Conservation (phyloP, 2,888 invertebrate species). For the Scrobipalpa costella region DNA sequence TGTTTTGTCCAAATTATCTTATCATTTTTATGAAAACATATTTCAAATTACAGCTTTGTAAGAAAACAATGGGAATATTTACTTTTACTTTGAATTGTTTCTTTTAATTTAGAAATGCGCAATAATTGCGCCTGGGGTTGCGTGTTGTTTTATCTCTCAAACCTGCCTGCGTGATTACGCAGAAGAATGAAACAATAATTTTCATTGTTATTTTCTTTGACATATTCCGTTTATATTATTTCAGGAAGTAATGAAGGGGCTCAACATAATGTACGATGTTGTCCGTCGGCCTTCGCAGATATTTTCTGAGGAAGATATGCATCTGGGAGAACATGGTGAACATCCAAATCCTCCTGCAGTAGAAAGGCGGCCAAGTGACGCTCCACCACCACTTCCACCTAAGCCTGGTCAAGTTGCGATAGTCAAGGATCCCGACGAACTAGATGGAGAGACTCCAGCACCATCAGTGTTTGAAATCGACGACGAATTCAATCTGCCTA, state of each 20-base stretch:
- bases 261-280: conserved; percentile 90
- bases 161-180: conserved; percentile 35
- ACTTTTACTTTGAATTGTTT: conserved; percentile 36
- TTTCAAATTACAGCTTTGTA: neutral
- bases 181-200: conserved; percentile 10
- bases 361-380: conserved; percentile 64
- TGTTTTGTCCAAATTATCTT: neutral
- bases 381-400: conserved; percentile 69
- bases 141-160: conserved; percentile 44
- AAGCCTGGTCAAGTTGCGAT: conserved; percentile 56
- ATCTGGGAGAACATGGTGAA: conserved; percentile 43
- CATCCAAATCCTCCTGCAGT: conserved; percentile 52
- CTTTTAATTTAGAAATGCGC: conserved; percentile 51
- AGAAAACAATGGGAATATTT: conserved; percentile 7
- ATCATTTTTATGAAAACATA: neutral
- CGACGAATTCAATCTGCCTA: conserved; percentile 97
- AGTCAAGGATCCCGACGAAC: conserved; percentile 63
- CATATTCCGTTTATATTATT: conserved; percentile 41
- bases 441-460: conserved; percentile 88
- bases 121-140: conserved; percentile 51
- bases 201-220: conserved; percentile 10
- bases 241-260: conserved; percentile 91
- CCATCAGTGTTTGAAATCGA: conserved; percentile 90
- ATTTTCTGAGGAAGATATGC: conserved; percentile 78
- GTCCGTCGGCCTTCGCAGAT: conserved; percentile 87